Evolutionary conservation across 2,797 vertebrate genomes (phyloP).

Genomic region (Micropoecilia bifurca): DNA sequence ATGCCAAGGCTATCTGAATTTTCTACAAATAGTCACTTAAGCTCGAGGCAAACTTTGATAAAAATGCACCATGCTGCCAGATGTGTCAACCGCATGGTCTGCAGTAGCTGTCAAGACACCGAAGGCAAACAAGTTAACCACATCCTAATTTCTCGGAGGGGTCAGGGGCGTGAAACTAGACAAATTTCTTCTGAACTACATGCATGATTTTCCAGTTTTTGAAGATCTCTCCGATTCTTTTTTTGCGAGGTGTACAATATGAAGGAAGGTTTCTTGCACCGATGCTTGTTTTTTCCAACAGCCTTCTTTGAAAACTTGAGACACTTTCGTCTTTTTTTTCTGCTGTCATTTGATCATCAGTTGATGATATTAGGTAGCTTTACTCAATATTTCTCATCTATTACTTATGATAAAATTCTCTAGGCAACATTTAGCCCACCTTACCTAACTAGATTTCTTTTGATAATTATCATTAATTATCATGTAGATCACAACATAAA

Average conservation of each 20-base stretch:
- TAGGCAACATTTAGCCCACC: neutral
- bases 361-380: neutral
- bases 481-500: neutral
- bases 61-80: neutral
- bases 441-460: neutral
- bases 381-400: neutral
- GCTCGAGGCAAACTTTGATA: neutral
- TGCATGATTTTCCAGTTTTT: neutral
- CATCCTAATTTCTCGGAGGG: constrained; percentile 2
- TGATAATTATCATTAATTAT: neutral
- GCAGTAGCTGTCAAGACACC: neutral
- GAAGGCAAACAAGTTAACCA: neutral
- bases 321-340: neutral
- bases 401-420: neutral
- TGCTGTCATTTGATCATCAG: too few species aligned
- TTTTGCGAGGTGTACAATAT: neutral
- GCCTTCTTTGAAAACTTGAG: neutral
- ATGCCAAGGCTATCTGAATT: neutral
- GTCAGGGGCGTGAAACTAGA: neutral
- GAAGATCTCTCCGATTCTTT: neutral
- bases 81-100: neutral
- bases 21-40: neutral
- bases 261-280: neutral
- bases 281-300: neutral
- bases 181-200: neutral